These are phyloP conservation scores for Oryzias sinensis DNA, from an alignment of 2,797 vertebrate genomes.

Conservation along the genomic window DNA sequence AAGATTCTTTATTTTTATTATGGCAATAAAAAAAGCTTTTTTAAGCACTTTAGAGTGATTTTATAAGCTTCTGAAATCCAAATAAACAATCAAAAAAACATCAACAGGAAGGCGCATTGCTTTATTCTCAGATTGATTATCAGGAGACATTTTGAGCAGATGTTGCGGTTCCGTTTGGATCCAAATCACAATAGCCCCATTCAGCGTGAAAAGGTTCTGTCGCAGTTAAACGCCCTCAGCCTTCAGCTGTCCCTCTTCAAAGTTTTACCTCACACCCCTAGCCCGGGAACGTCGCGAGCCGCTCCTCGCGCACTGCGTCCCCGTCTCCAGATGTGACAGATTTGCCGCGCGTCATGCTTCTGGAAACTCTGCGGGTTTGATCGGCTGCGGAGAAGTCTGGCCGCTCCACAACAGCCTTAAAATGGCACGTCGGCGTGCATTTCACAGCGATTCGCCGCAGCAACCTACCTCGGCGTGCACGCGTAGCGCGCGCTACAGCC, in stretches of 20 bases:
- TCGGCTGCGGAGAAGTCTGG: constrained; percentile 16
- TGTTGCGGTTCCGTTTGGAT: not conserved
- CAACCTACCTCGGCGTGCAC: constrained; percentile 63
- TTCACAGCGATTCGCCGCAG: constrained; percentile 46
- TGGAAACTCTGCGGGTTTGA: constrained; percentile 34
- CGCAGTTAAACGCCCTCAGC: constrained; percentile 29
- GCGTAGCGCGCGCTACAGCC: constrained; percentile 53
- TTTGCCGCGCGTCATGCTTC: constrained; percentile 6
- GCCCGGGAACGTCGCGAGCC: constrained; percentile 34
- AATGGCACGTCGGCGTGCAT: constrained; percentile 44
- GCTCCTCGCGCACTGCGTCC: constrained; percentile 30
- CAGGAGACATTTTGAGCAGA: not conserved
- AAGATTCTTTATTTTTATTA: too few relatives aligned
- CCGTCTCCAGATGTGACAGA: not conserved
- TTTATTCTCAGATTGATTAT: not conserved
- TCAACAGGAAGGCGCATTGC: not conserved
- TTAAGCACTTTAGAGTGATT: too few relatives aligned
- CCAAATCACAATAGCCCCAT: constrained; percentile 10
- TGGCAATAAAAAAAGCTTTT: too few relatives aligned
- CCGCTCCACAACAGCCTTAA: constrained; percentile 27
- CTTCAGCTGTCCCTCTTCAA: constrained; percentile 31
- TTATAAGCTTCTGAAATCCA: too few relatives aligned
- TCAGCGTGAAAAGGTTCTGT: constrained; percentile 30
- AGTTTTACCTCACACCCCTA: constrained; percentile 55
- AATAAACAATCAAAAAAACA: too few relatives aligned